Evolutionary conservation across 2,888 invertebrate genomes (phyloP).

Genomic region (Nudaria mundana): DNA sequence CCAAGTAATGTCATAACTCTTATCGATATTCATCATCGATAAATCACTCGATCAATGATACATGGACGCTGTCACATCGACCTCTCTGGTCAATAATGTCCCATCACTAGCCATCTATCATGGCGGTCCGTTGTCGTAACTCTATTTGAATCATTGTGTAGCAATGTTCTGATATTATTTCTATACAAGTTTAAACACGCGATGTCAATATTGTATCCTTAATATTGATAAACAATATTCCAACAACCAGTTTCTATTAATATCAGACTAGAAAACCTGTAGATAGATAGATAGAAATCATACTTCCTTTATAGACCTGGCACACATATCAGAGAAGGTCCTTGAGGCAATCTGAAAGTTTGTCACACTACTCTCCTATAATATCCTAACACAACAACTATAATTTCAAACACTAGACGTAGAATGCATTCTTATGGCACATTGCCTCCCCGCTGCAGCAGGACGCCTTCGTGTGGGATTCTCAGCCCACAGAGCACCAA

Average conservation of each 20-base stretch:
- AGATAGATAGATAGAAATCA: too few relatives aligned
- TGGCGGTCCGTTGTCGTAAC: slow-evolving; percentile 5
- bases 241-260: neutral
- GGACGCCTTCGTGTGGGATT: too few relatives aligned
- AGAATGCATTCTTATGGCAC: too few relatives aligned
- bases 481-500: too few relatives aligned
- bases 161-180: slow-evolving; percentile 3
- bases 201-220: neutral
- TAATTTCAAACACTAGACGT: too few relatives aligned
- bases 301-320: too few relatives aligned
- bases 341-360: too few relatives aligned
- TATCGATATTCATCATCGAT: slow-evolving; percentile 15
- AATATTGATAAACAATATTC: neutral
- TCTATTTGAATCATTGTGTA: slow-evolving; percentile 11
- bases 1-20: slow-evolving; percentile 1
- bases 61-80: slow-evolving; percentile 12
- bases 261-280: neutral
- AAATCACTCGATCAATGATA: slow-evolving; percentile 9
- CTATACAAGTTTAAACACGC: slow-evolving; percentile 8
- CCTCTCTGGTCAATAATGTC: slow-evolving; percentile 6
- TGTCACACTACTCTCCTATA: too few relatives aligned
- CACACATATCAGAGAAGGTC: too few relatives aligned
- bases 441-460: too few relatives aligned
- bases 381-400: too few relatives aligned
- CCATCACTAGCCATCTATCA: slow-evolving; percentile 8